Evolutionary conservation across 1,140 invertebrate species (phyloP).

Genomic region (Aphelinus certus): DNA sequence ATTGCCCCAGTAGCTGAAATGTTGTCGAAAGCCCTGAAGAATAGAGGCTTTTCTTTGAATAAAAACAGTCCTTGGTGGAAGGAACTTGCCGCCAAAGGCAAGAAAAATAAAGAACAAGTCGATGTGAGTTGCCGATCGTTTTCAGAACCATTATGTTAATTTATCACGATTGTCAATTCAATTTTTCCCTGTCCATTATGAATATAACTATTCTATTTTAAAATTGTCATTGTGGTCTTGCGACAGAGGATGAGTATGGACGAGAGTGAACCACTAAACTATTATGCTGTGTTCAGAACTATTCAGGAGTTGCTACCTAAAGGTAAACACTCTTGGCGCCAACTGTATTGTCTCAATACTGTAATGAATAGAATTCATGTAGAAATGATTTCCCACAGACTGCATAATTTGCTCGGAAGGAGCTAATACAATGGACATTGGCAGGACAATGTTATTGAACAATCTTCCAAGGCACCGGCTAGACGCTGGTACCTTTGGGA

Average conservation of each 20-base stretch:
- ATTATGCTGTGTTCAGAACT: constrained; percentile 89
- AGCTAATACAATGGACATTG: constrained; percentile 98
- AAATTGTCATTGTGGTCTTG: constrained; percentile 29
- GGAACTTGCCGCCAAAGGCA: constrained; percentile 66
- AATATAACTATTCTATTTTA: not conserved
- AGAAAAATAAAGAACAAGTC: constrained; percentile 68
- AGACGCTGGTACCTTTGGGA: constrained; percentile 94
- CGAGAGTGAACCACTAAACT: constrained; percentile 84
- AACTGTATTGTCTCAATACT: too few relatives aligned
- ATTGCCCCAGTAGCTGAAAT: constrained; percentile 75
- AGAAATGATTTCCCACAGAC: constrained; percentile 67
- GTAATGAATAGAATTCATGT: not conserved
- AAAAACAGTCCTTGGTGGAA: constrained; percentile 70
- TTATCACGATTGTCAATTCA: too few relatives aligned
- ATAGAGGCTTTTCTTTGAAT: constrained; percentile 58
- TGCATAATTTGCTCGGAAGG: constrained; percentile 96
- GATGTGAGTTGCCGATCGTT: constrained; percentile 54
- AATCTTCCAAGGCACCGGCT: constrained; percentile 83
- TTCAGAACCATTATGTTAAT: too few relatives aligned
- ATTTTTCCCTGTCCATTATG: too few relatives aligned
- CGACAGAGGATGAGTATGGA: constrained; percentile 71
- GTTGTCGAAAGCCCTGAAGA: constrained; percentile 61
- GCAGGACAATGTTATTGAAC: constrained; percentile 87
- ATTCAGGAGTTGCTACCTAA: constrained; percentile 78
- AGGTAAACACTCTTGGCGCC: constrained; percentile 37